Evolutionary conservation across 2,888 invertebrate species (phyloP).

Genomic region (Nomada fabriciana): DNA sequence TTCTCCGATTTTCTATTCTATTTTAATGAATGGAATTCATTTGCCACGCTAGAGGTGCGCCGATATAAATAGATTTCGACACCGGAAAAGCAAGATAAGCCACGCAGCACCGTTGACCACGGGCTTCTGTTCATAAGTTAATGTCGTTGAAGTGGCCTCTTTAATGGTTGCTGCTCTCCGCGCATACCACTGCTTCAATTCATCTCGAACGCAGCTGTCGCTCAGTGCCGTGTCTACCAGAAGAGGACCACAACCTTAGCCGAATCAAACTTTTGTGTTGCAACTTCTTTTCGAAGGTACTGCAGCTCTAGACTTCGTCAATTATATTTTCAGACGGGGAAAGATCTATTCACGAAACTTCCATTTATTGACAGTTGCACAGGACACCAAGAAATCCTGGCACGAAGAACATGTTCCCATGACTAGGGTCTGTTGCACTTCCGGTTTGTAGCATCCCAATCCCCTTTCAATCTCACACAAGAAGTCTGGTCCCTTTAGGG

Average conservation of each 20-base stretch:
- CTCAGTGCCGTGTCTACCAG: constrained; percentile 30
- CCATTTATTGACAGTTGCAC: not conserved
- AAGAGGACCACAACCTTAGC: not conserved
- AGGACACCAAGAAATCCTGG: not conserved
- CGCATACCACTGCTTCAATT: constrained; percentile 44
- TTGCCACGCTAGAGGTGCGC: not conserved
- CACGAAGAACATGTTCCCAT: constrained; percentile 14
- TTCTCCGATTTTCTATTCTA: not conserved
- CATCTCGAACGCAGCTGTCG: constrained; percentile 58
- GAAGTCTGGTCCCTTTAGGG: not conserved
- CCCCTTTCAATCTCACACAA: constrained; percentile 39
- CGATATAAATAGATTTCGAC: constrained; percentile 27
- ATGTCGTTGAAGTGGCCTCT: constrained; percentile 51
- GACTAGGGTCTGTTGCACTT: constrained; percentile 24
- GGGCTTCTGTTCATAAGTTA: constrained; percentile 49
- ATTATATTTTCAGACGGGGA: not conserved
- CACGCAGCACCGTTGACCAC: constrained; percentile 25
- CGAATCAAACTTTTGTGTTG: not conserved
- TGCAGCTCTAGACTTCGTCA: not conserved
- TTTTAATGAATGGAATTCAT: not conserved
- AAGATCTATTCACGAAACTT: not conserved
- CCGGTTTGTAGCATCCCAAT: constrained; percentile 7
- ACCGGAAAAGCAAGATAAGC: constrained; percentile 15
- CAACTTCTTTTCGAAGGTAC: not conserved
- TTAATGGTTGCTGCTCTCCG: constrained; percentile 46